Conservation (phyloP, 2,113 vertebrate species). For the Excalfactoria chinensis region DNA sequence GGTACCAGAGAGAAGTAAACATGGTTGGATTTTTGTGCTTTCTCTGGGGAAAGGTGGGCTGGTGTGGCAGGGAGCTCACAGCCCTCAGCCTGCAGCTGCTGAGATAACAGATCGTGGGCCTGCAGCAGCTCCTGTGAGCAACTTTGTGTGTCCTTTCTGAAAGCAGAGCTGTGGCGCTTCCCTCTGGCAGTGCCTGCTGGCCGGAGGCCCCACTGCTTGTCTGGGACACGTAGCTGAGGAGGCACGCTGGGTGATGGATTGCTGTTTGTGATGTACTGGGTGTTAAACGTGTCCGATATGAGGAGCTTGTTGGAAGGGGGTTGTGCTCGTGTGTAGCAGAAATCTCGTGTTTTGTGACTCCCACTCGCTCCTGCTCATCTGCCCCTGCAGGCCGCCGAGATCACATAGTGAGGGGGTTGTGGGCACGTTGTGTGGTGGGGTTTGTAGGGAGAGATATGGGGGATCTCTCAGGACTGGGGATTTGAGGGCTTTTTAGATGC, state of each 20-base stretch:
- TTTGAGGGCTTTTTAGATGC: background rate
- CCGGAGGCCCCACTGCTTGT: accelerated
- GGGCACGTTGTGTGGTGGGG: accelerated
- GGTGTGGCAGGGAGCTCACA: background rate
- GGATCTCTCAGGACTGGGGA: background rate
- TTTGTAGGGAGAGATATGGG: background rate
- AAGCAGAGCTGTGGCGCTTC: background rate
- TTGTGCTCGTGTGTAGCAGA: background rate
- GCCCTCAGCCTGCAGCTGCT: background rate
- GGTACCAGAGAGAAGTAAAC: background rate
- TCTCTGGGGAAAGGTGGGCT: background rate
- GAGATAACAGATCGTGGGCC: background rate
- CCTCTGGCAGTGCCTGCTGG: background rate
- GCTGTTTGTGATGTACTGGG: background rate
- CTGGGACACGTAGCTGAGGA: background rate
- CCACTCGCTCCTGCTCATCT: too few relatives aligned
- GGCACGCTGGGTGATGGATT: accelerated
- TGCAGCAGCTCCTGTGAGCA: background rate
- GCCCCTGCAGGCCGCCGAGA: too few relatives aligned
- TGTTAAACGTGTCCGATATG: background rate
- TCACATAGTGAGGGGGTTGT: background rate
- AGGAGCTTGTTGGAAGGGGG: background rate
- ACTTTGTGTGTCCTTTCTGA: background rate
- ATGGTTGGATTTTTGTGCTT: background rate
- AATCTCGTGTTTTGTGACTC: background rate